Percentiles rank a stretch among this genome's conserved stretches.
Evolutionary conservation across 2,888 invertebrate genomes (phyloP).

Genomic region (Troides helena): DNA sequence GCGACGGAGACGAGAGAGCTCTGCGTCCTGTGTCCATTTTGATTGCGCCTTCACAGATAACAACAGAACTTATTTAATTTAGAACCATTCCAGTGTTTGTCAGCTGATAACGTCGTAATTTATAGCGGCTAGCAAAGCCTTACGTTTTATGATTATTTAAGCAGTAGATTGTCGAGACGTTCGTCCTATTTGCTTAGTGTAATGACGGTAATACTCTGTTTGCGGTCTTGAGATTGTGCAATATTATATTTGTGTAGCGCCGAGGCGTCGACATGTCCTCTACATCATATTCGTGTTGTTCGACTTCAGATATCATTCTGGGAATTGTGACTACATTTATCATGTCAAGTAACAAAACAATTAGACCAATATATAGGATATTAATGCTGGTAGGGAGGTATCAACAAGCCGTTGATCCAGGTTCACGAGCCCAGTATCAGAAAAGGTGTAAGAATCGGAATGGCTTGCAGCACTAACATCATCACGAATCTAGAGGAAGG

Average conservation of each 20-base stretch:
- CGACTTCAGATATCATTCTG: conserved; percentile 9
- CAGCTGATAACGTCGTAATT: conserved; percentile 64
- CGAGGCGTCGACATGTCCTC: conserved; percentile 46
- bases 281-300: conserved; percentile 29
- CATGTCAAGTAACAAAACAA: no score
- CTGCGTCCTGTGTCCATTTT: conserved; percentile 63
- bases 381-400: no score
- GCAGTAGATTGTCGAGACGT: conserved; percentile 58
- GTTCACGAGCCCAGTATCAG: no score
- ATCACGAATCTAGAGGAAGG: no score
- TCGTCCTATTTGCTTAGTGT: conserved; percentile 58
- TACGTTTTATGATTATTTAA: conserved; percentile 69
- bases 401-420: no score
- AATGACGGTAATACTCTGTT: conserved; percentile 43
- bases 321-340: neutral
- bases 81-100: conserved; percentile 62
- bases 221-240: conserved; percentile 61
- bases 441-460: no score
- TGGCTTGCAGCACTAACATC: no score
- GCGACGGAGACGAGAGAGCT: conserved; percentile 30
- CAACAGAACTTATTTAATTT: conserved; percentile 67
- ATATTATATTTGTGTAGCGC: conserved; percentile 38
- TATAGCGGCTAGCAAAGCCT: conserved; percentile 71
- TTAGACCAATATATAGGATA: no score
- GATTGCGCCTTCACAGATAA: conserved; percentile 65